Evolutionary conservation across 2,888 invertebrate species (phyloP), one percentile per base, ranked within the genome.

Genomic region (Xestobium rufovillosum): DNA sequence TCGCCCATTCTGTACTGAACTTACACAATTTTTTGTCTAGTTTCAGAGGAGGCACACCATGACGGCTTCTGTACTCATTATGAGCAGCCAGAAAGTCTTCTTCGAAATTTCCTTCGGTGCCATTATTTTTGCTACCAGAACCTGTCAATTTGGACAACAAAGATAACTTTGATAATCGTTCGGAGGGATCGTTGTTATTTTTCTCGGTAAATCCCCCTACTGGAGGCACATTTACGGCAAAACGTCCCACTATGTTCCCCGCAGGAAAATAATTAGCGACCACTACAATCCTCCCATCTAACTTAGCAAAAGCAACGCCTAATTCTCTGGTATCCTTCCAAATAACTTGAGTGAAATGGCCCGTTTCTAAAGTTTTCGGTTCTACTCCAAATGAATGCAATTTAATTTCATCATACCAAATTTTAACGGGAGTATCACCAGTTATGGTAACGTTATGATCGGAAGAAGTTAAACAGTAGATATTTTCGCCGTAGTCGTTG

Each of bases 221-320:
- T 26, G 82, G 80, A 3, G 75, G 77, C 2, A 88, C 87, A 61
- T 87, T 85, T 15, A 72, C 72, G 10, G 73, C 66, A 53, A 82
- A 88, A 49, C 75, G 74, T 1, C 83, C 84, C 28, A 80, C 69
- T 41, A 82, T 75, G 62, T 95, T 95, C 3, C 92, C 94, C 0
- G 92, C 80, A 0, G 95, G 94, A 56, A 75, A 76, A 60, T 95
- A 95, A 61, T 90, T 85, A 15, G 85, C 88, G 1, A 95, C 94
- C 0, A 94, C 89, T 54, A 81, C 83, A 42, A 80, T 71, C 61
- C 77, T 81, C 15, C 84, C 88, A 29, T 79, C 55, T 2, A 44
- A 40, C 48, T 69, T 79, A 3, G 85, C 83, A 54, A 75, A 77
- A 1, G 82, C 87, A 2, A 88, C 74, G 1, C 88, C 89, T 41